Evolutionary conservation across 2,113 vertebrate genomes (phyloP).

Genomic region (Aix galericulata): DNA sequence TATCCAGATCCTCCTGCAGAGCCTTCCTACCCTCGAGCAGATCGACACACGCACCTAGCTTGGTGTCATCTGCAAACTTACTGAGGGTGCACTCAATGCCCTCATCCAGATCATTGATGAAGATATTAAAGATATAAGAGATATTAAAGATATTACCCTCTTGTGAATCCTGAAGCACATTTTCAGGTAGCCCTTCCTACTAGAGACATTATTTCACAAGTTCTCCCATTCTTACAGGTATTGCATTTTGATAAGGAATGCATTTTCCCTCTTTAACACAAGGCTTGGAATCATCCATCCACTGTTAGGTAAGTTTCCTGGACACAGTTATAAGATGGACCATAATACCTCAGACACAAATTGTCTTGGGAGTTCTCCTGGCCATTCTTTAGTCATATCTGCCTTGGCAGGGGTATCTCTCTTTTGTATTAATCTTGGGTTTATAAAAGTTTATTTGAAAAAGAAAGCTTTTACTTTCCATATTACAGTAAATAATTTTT

Average conservation of each 20-base stretch:
- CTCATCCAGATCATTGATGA: too few relatives aligned
- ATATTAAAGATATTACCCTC: too few relatives aligned
- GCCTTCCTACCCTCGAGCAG: too few relatives aligned
- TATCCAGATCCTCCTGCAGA: too few relatives aligned
- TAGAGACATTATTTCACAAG: too few relatives aligned
- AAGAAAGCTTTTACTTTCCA: neutral
- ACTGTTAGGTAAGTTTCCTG: conserved; percentile 69
- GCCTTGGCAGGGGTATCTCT: neutral
- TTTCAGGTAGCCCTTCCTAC: too few relatives aligned
- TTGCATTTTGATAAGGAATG: conserved; percentile 80
- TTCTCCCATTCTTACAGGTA: too few relatives aligned
- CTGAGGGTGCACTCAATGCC: too few relatives aligned
- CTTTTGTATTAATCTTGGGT: neutral
- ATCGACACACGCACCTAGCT: too few relatives aligned
- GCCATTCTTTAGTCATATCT: neutral
- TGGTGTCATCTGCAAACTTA: too few relatives aligned
- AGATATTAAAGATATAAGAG: too few relatives aligned
- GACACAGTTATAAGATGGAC: neutral
- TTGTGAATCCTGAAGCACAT: too few relatives aligned
- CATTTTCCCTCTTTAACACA: conserved; percentile 92
- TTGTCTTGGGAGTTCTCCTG: neutral
- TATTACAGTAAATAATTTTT: neutral
- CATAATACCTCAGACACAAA: neutral
- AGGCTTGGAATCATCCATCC: conserved; percentile 83
- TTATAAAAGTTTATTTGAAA: neutral